A percentile compares a stretch with the other conserved stretches of the same genome.
These are phyloP conservation scores for Meles meles DNA, from an alignment of 2,113 vertebrate species.

Conservation along the genomic window DNA sequence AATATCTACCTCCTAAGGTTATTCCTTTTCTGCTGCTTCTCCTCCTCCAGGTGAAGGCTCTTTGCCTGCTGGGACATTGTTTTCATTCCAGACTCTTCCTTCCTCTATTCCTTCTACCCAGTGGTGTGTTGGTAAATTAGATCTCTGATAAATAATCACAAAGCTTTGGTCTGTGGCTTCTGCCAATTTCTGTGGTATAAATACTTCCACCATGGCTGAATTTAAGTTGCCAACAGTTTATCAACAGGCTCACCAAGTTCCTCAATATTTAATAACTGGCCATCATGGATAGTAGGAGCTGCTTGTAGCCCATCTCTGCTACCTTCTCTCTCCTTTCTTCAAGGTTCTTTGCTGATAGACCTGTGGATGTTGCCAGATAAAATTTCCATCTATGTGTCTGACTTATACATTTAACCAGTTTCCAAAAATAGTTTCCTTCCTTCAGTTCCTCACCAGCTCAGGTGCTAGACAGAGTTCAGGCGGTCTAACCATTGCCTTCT, in stretches of 20 bases:
- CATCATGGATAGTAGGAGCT: accelerated
- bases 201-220: not conserved
- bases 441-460: not conserved
- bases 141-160: not conserved
- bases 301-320: not conserved
- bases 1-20: not conserved
- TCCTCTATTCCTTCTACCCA: not conserved
- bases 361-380: too few relatives aligned
- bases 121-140: not conserved
- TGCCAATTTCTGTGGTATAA: not conserved
- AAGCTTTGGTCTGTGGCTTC: not conserved
- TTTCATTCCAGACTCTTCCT: not conserved
- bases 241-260: not conserved
- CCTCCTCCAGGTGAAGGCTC: too few relatives aligned
- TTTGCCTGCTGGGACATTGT: not conserved
- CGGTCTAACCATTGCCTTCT: not conserved
- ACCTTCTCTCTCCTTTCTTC: not conserved
- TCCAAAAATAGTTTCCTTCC: not conserved
- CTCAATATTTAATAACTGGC: not conserved
- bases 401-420: not conserved
- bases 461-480: not conserved
- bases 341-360: not conserved
- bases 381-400: not conserved
- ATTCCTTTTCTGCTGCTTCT: not conserved
- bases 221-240: not conserved